phyloP scores from a whole-genome alignment of 2,888 invertebrate genomes.

The Xanthostigma xanthostigma region DNA sequence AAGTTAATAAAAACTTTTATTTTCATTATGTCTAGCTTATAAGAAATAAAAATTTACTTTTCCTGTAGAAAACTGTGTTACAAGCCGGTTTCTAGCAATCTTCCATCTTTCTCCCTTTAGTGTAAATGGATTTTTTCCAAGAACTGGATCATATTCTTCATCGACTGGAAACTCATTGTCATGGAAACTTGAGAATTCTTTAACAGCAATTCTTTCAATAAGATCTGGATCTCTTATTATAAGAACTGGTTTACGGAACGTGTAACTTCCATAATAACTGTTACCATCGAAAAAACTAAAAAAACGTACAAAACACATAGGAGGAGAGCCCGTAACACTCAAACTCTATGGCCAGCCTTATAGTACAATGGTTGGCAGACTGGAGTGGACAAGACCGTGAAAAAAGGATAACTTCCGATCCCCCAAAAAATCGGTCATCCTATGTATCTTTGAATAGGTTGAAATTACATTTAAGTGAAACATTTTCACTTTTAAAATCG shows the following conservation, averaged over 20 bases:
- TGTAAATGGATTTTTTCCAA: slow-evolving; percentile 20
- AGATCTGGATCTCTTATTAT: not conserved
- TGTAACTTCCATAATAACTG: not conserved
- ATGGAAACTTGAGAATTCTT: not conserved
- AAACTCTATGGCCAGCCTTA: too few species aligned
- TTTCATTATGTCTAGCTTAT: too few species aligned
- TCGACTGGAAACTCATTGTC: slow-evolving; percentile 6
- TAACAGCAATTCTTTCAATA: not conserved
- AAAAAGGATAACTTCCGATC: too few species aligned
- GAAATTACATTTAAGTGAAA: too few species aligned
- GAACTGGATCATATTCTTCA: slow-evolving; percentile 15
- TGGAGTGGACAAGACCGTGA: too few species aligned
- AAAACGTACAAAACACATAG: too few species aligned
- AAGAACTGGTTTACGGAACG: not conserved
- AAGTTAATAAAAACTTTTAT: too few species aligned
- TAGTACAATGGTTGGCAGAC: too few species aligned
- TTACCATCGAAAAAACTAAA: not conserved
- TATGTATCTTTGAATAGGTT: too few species aligned
- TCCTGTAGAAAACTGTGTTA: slow-evolving; percentile 32
- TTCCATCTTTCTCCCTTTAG: slow-evolving; percentile 16
- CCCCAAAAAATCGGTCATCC: too few species aligned
- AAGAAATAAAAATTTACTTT: slow-evolving; percentile 21
- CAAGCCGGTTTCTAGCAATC: slow-evolving; percentile 20
- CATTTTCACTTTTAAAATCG: too few species aligned
- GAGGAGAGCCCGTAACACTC: too few species aligned